Conservation (phyloP, 2,113 vertebrate species). For the Myiopsitta monachus region DNA sequence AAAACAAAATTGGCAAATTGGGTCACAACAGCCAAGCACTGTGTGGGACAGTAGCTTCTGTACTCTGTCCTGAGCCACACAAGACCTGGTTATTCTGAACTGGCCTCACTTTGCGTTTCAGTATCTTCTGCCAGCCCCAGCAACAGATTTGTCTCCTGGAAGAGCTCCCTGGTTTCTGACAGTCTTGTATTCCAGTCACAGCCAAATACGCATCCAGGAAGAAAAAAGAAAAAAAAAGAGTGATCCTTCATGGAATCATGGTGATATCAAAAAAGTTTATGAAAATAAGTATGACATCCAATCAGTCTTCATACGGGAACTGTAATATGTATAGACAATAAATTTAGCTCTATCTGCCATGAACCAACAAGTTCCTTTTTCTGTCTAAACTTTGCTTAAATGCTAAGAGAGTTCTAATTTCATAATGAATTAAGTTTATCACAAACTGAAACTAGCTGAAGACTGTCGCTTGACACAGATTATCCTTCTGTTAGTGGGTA, state of each 20-base stretch:
- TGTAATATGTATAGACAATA: neutral
- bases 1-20: neutral
- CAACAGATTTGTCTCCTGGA: neutral
- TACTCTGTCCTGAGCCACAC: neutral
- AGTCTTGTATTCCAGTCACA: neutral
- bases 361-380: neutral
- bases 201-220: neutral
- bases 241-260: neutral
- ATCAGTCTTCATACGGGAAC: neutral
- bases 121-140: neutral
- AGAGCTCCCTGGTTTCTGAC: neutral
- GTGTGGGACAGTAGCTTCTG: neutral
- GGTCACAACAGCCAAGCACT: neutral
- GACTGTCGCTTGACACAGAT: neutral
- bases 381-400: neutral
- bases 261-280: neutral
- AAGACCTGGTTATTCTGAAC: neutral
- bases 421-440: neutral
- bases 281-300: neutral
- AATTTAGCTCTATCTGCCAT: neutral
- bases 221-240: neutral
- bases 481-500: neutral
- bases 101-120: neutral
- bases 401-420: neutral
- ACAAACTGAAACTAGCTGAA: neutral